Base-by-base conservation (phyloP, 2,113 vertebrate genomes). In the Ailurus styani region DNA sequence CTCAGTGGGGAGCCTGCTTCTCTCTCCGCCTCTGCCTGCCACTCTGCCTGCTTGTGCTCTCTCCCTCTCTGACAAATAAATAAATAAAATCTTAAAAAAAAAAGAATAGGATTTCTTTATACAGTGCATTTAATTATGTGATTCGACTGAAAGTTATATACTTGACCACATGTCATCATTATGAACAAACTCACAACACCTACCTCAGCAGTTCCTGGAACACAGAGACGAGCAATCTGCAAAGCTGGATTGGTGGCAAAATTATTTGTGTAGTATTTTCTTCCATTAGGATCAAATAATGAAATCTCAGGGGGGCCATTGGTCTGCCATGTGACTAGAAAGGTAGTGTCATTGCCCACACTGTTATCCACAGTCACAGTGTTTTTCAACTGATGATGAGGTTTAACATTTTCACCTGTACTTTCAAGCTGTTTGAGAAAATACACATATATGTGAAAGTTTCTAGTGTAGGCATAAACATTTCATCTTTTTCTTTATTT, bases 151-250 rank as follows among this genome's bases (percentile, higher is more conserved):
- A 96, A 90, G 45, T 82, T 27, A 75, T 17, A 12, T 34, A 9
- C 15, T 54, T 75, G 37, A 40, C 23, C 68, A 77, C 93, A 57
- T 5, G 3, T 7, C 55, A n/a, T 70, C 31, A 10, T 86, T 79
- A 25, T 31, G 42, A 95, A 66, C 4, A 70, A 60, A 21, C 23
- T 79, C 25, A 60, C 8, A 29, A 25, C 34, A 90, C 88, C 70
- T 96, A 99, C 98, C 98, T 98, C 82, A 72, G 98, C 98, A 52
- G 84, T 98, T 91, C 97, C 98, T 87, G 97, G 92, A 96, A 99
- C 86, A 62, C 50, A 75, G 37, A 99, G 93, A 34, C 92, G 91
- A 82, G 98, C 96, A 45, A 97, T 93, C 7, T 29, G 96, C 45
- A 97, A 90, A n/a, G 27, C 5, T 18, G 18, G 6, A 42, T 97